Evolutionary conservation across 2,888 invertebrate genomes (phyloP).

Genomic region (Halictus ligatus): DNA sequence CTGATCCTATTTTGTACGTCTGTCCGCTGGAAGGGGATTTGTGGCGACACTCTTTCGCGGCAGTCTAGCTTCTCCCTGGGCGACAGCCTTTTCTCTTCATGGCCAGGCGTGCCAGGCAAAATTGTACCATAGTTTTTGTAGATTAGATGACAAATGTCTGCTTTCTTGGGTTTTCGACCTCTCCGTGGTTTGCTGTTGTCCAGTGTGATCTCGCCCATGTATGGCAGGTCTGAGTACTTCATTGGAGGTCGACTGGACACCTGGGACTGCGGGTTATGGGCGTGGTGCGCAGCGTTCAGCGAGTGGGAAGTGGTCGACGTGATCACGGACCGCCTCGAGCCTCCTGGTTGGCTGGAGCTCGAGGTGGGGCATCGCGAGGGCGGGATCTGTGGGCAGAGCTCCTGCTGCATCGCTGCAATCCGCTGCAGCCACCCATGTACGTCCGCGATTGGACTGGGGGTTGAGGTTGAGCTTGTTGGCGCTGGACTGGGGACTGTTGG

Average conservation of each 20-base stretch:
- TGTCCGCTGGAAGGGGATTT: constrained; percentile 85
- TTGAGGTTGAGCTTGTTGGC: constrained; percentile 77
- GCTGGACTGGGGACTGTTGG: constrained; percentile 82
- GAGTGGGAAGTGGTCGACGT: constrained; percentile 77
- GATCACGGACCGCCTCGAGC: constrained; percentile 79
- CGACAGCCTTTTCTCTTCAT: constrained; percentile 81
- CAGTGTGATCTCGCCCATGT: constrained; percentile 96
- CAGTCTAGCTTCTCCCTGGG: constrained; percentile 72
- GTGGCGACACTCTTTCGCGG: constrained; percentile 70
- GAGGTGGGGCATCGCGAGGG: constrained; percentile 45
- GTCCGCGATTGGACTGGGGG: constrained; percentile 79
- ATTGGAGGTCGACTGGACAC: constrained; percentile 83
- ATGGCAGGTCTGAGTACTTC: constrained; percentile 93
- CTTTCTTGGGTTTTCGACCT: constrained; percentile 95
- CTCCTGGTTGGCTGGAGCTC: constrained; percentile 50
- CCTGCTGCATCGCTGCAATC: constrained; percentile 90
- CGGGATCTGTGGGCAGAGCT: constrained; percentile 78
- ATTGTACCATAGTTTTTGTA: constrained; percentile 96
- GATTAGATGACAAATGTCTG: constrained; percentile 95
- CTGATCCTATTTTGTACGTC: constrained; percentile 90
- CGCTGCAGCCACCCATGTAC: constrained; percentile 89
- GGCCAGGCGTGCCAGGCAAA: constrained; percentile 90
- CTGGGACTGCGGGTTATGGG: constrained; percentile 73
- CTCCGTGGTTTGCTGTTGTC: constrained; percentile 94
- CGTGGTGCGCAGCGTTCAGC: constrained; percentile 52